Percentiles rank a stretch among this genome's conserved stretches.
Conservation (phyloP, 1,140 invertebrate genomes). For the Cydia amplana region DNA sequence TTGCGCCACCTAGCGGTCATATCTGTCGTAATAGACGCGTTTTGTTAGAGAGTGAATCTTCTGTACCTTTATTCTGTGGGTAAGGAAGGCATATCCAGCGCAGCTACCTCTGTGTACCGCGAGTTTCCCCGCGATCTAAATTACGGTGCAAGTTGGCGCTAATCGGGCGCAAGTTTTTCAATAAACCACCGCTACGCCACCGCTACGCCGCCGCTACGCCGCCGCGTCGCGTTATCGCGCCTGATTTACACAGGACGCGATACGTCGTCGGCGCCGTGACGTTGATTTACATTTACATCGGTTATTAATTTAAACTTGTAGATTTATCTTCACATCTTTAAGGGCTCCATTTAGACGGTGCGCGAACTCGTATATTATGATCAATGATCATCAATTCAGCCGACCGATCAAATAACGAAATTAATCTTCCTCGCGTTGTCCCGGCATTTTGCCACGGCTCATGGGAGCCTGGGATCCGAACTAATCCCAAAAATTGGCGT, state of each 20-base stretch:
- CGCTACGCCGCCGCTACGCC: neutral
- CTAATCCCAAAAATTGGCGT: no score
- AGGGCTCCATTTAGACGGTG: no score
- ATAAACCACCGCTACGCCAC: slow-evolving; percentile 61
- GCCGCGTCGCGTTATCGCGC: neutral
- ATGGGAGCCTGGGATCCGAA: no score
- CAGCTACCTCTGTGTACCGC: slow-evolving; percentile 33
- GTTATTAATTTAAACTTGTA: neutral
- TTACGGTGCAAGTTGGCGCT: slow-evolving; percentile 72
- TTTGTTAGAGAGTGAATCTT: no score
- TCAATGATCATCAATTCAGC: no score
- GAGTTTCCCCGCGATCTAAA: slow-evolving; percentile 71
- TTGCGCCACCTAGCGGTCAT: no score
- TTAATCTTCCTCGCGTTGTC: no score
- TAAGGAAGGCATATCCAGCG: neutral
- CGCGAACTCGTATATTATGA: no score
- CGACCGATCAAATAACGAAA: no score
- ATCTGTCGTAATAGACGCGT: no score
- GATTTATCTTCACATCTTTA: neutral
- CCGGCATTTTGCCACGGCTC: no score
- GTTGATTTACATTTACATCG: neutral
- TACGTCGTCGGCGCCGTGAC: neutral
- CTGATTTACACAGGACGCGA: neutral
- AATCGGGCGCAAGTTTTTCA: slow-evolving; percentile 68
- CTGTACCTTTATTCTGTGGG: no score